A percentile compares a stretch with the other conserved stretches of the same genome.
Conservation (phyloP, 2,888 invertebrate genomes). For the Busseola fusca region DNA sequence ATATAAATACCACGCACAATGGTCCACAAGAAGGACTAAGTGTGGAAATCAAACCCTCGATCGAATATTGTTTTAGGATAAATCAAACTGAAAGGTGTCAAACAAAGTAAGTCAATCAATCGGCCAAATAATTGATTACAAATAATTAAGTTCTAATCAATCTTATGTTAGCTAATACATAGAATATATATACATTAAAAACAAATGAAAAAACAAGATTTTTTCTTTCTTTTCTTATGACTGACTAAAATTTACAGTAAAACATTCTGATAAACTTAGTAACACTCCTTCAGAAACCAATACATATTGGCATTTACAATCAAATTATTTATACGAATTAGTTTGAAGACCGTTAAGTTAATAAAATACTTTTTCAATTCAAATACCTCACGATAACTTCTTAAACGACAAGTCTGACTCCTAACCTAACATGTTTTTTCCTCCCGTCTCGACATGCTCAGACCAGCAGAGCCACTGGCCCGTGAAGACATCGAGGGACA, state of each 20-base stretch:
- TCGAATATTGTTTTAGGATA: background rate
- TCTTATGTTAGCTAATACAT: background rate
- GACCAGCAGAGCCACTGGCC: slow-evolving; percentile 79
- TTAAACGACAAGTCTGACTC: slow-evolving; percentile 50
- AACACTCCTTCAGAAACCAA: background rate
- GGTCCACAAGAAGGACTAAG: too few species aligned
- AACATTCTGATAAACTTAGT: background rate
- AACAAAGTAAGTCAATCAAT: background rate
- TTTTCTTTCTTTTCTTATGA: background rate
- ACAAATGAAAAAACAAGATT: background rate
- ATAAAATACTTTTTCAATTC: background rate
- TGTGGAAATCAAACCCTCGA: too few species aligned
- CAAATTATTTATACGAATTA: background rate
- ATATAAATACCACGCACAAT: too few species aligned
- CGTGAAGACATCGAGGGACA: slow-evolving; percentile 87
- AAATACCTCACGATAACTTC: background rate
- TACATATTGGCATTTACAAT: background rate
- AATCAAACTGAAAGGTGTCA: background rate
- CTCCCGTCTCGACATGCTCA: slow-evolving; percentile 82
- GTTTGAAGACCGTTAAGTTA: background rate
- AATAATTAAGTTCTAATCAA: background rate
- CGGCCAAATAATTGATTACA: background rate
- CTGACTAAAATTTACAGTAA: background rate
- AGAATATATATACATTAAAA: background rate
- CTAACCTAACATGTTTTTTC: slow-evolving; percentile 76